phyloP scores from a whole-genome alignment of 2,888 invertebrate genomes.

The Parnassius apollo region DNA sequence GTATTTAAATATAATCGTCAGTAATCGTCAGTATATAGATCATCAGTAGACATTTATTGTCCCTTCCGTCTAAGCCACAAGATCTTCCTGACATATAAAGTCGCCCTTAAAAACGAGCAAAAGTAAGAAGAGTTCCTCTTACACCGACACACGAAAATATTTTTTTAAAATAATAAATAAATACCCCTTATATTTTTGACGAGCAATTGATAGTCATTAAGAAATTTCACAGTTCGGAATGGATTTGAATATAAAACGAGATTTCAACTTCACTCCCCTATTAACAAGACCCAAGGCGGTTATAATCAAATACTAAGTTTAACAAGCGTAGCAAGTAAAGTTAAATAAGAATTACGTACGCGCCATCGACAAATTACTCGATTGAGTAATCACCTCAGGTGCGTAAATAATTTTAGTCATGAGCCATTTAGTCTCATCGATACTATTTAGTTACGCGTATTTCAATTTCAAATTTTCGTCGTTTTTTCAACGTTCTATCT shows the following conservation, averaged over 20 bases:
- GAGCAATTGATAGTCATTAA: no score
- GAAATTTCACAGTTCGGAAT: conserved; percentile 11
- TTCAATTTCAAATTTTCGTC: conserved; percentile 6
- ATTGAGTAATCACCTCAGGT: conserved; percentile 17
- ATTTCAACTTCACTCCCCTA: conserved; percentile 5
- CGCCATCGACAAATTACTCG: conserved; percentile 21
- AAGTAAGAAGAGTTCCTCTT: no score
- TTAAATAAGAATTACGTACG: conserved; percentile 17
- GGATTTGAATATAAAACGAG: conserved; percentile 2
- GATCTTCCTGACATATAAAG: no score
- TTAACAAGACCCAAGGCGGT: conserved; percentile 3
- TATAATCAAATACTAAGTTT: conserved; percentile 25
- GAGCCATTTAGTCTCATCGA: conserved; percentile 13
- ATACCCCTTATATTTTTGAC: no score
- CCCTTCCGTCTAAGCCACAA: no score
- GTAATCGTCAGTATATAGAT: no score
- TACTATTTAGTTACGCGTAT: conserved; percentile 11
- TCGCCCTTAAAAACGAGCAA: no score
- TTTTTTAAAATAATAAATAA: no score
- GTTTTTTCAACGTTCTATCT: background rate
- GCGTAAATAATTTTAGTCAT: conserved; percentile 17
- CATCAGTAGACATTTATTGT: no score
- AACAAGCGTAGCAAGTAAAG: conserved; percentile 12
- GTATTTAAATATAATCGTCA: no score
- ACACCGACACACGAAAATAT: no score